Evolutionary conservation across 2,113 vertebrate genomes (phyloP).

Genomic region (Vulpes lagopus): DNA sequence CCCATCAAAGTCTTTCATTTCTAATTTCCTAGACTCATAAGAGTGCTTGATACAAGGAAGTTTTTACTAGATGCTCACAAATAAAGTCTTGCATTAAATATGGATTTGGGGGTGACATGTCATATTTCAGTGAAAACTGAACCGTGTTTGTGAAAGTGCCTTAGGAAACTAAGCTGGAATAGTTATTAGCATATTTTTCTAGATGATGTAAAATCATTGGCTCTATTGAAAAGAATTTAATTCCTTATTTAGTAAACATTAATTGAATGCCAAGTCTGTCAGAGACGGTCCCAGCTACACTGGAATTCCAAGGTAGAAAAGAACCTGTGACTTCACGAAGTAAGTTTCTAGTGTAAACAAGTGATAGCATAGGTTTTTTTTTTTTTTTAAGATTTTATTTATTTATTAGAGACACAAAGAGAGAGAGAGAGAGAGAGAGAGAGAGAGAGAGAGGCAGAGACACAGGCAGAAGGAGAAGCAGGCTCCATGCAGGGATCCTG

Average conservation of each 20-base stretch:
- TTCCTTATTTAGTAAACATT: slow-evolving; percentile 13
- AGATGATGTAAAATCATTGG: neutral
- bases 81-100: neutral
- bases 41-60: neutral
- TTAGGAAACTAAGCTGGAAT: neutral
- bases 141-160: neutral
- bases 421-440: too few relatives aligned
- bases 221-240: neutral
- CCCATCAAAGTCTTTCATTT: neutral
- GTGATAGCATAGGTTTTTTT: neutral
- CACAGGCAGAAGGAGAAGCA: too few relatives aligned
- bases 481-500: too few relatives aligned
- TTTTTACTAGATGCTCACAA: neutral
- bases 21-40: neutral
- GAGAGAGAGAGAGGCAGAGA: too few relatives aligned
- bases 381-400: neutral
- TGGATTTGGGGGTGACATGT: neutral
- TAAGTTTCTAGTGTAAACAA: neutral
- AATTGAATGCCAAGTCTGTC: neutral
- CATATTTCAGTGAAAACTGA: slow-evolving; percentile 2
- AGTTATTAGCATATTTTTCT: neutral
- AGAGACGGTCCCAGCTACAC: neutral
- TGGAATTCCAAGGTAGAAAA: neutral
- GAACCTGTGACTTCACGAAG: neutral
- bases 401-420: too few relatives aligned